Evolutionary conservation across 2,113 vertebrate genomes (phyloP), one percentile per base, ranked within the genome.

Genomic region (Suricata suricatta): DNA sequence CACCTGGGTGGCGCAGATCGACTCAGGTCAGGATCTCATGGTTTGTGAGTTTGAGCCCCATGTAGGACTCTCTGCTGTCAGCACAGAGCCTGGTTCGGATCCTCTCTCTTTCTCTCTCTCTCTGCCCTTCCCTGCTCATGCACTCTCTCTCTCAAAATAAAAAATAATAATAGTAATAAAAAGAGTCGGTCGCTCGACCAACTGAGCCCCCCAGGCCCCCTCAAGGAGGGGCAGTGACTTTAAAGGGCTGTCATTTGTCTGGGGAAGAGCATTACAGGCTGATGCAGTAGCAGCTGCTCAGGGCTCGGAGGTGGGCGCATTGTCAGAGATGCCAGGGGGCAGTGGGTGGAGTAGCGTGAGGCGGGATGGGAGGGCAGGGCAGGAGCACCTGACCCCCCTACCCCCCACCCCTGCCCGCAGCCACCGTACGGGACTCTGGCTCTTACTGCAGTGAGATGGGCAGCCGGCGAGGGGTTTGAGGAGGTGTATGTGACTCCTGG

Each of bases 381-480:
- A 0, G 15, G 57, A 38, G 68, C 27, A 41, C 41, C 41, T 41
- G 41, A 41, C 41, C 47, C 47, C 11, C 11, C 11, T 12, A 5
- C 47, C 2, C 47, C 2, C 47, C 47, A 7, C 29, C 63, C 8
- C 0, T 1, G 35, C 8, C 0, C 1, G 35, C 25, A 33, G 35
- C 44, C 23, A 1, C 31, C 47, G 12, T 16, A 13, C 41, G 14
- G 72, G 72, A 76, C 72, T 74, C 23, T 76, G 27, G 41, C 72
- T 47, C 47, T 76, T 76, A 25, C 50, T 7, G 12, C n/a, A 12
- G 21, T 4, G 81, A 63, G n/a, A 23, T 3, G 16, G 66, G 69
- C n/a, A 35, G 41, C 69, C 10, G 0, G 9, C 4, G 35, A 19
- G 25, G 29, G 14, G 9, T 71, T n/a, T 25, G 60, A 31, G 81